Percentiles rank a stretch among this genome's conserved stretches.
These are phyloP conservation scores for Rhimphoctona megacephalus DNA, from an alignment of 2,888 invertebrate genomes.

Conservation along the genomic window DNA sequence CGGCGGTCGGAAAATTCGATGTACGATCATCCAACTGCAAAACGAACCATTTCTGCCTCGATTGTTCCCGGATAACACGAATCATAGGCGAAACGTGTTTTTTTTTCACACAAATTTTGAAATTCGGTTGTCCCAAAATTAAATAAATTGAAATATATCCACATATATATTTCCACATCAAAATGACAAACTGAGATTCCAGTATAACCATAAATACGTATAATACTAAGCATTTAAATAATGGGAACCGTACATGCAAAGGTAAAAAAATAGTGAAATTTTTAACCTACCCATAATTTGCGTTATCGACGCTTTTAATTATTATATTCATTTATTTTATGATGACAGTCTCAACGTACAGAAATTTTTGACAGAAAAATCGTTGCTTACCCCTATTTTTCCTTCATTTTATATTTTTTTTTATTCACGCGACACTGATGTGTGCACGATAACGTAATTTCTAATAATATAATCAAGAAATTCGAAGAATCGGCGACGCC, in stretches of 20 bases:
- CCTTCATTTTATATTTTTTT: slow-evolving; percentile 4
- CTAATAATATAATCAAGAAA: slow-evolving; percentile 69
- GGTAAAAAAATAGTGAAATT: slow-evolving; percentile 78
- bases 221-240: slow-evolving; percentile 66
- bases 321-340: neutral
- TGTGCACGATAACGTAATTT: slow-evolving; percentile 67
- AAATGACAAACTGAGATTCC: slow-evolving; percentile 63
- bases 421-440: slow-evolving; percentile 6
- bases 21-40: slow-evolving; percentile 25
- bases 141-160: slow-evolving; percentile 18
- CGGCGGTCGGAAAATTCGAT: slow-evolving; percentile 37
- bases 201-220: slow-evolving; percentile 31
- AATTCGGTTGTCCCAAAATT: slow-evolving; percentile 44
- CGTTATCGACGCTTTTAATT: neutral
- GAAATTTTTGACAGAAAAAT: slow-evolving; percentile 16
- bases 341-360: neutral
- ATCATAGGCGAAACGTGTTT: slow-evolving; percentile 54
- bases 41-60: slow-evolving; percentile 41
- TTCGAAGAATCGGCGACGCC: slow-evolving; percentile 13
- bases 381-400: neutral
- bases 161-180: slow-evolving; percentile 46
- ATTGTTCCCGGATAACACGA: slow-evolving; percentile 55
- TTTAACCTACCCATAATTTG: slow-evolving; percentile 69
- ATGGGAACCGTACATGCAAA: slow-evolving; percentile 86
- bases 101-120: slow-evolving; percentile 56